These are phyloP conservation scores for Bhutanitis thaidina DNA, from an alignment of 2,888 invertebrate species.

Conservation along the genomic window DNA sequence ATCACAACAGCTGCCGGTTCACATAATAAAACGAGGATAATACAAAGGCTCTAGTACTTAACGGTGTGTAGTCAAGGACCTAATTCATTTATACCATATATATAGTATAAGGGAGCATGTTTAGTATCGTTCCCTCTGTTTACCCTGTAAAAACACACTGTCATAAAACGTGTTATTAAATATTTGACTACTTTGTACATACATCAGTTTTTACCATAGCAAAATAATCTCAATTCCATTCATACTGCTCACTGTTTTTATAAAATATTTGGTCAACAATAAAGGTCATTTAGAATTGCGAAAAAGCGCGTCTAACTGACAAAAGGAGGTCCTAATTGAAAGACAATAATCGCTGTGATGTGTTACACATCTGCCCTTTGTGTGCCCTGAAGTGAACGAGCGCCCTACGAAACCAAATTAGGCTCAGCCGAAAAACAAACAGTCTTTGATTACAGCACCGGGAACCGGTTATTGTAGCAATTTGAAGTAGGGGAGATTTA, in stretches of 20 bases:
- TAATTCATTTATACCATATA: no score
- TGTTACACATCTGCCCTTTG: conserved; percentile 55
- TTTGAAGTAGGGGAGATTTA: conserved; percentile 53
- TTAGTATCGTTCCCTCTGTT: no score
- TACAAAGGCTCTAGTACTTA: not conserved
- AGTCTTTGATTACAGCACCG: conserved; percentile 60
- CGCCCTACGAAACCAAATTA: conserved; percentile 48
- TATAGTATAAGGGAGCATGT: no score
- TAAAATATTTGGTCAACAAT: not conserved
- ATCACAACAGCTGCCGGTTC: conserved; percentile 22
- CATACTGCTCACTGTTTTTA: no score
- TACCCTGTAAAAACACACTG: no score
- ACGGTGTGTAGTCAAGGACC: no score
- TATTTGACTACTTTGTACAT: no score
- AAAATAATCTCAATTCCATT: no score
- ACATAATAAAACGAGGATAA: conserved; percentile 21
- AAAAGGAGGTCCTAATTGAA: conserved; percentile 25
- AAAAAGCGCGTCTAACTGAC: conserved; percentile 8
- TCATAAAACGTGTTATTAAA: no score
- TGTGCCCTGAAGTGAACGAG: conserved; percentile 26
- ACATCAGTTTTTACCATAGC: no score
- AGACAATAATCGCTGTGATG: conserved; percentile 28
- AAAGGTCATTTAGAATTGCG: not conserved
- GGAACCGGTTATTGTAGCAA: conserved; percentile 50
- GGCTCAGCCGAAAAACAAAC: conserved; percentile 69